Evolutionary conservation across 2,888 invertebrate genomes (phyloP), one percentile per base, ranked within the genome.

Genomic region (Tethea ocularis): DNA sequence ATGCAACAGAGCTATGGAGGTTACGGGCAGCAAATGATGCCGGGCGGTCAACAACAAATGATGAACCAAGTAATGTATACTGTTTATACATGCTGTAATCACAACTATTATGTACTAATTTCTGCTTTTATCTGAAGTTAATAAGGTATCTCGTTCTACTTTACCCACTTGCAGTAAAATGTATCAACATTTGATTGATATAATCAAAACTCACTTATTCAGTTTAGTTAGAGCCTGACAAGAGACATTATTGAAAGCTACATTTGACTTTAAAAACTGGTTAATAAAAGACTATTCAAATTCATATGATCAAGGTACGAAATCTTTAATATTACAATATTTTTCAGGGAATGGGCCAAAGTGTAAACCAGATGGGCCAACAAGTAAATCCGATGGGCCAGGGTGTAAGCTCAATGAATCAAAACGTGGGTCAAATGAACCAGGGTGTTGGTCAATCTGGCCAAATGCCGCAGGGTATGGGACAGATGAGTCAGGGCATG

Each of bases 1-100:
- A 95, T 95, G 94, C 95, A 95, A 75, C 94, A 94, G 58, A 86
- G 91, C 0, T 91, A 91, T 53, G 88, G 87, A 8, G 87, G 88
- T 0, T 93, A 92, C 63, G 78, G 88, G 0, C 93, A 93, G 71
- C 93, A 92, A 69, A 93, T 93, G 91, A 93, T 93, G 90, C 93
- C 91, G 64, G 86, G 89, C 3, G 90, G 93, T 1, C 94, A 94
- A 62, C 93, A 93, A 62, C 93, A 94, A 64, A 92, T 93, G 84
- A 91, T 93, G 87, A 91, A 86, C 68, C 93, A 93, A 87, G 93
- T 93, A 67, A 36, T 36, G 0, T 36, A 29, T 10, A 29, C 10
- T 7, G 10, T 29, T 29, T 29, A 29, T 29, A n/a, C n/a, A n/a
- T n/a, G n/a, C n/a, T n/a, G n/a, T n/a, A n/a, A n/a, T n/a, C n/a